Percentiles rank a stretch among this genome's conserved stretches.
These are phyloP conservation scores for Drosophila leontia DNA, from an alignment of 1,140 invertebrate species.

Conservation along the genomic window DNA sequence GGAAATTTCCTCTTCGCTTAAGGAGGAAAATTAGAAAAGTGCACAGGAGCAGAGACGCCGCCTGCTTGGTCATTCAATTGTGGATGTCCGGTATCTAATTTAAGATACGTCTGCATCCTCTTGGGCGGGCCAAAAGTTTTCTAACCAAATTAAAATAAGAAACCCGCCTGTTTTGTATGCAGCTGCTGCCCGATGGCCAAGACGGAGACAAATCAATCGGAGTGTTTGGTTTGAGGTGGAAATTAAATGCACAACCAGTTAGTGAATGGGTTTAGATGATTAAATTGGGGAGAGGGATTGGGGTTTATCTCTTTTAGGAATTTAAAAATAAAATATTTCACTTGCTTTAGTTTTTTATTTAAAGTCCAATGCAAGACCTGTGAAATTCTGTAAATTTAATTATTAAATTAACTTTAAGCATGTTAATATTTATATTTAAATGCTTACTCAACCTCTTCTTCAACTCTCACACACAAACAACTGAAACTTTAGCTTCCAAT, in stretches of 20 bases:
- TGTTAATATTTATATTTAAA: neutral
- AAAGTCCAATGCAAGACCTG: neutral
- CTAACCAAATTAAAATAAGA: conserved; percentile 76
- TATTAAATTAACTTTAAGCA: neutral
- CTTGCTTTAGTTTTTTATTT: neutral
- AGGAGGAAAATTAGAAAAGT: conserved; percentile 69
- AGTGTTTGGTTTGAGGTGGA: conserved; percentile 16
- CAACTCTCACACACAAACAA: neutral
- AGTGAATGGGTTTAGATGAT: conserved; percentile 31
- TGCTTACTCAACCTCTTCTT: no score
- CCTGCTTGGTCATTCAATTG: conserved; percentile 67
- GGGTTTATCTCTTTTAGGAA: neutral
- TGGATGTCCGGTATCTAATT: conserved; percentile 66
- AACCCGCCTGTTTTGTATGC: conserved; percentile 48
- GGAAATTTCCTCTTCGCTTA: conserved; percentile 40
- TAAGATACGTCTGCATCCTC: conserved; percentile 59
- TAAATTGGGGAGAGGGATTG: neutral
- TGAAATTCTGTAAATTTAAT: neutral
- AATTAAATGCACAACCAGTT: conserved; percentile 21
- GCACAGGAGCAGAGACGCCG: conserved; percentile 36
- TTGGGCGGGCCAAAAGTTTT: conserved; percentile 40
- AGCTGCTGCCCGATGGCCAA: conserved; percentile 49
- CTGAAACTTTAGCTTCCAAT: no score
- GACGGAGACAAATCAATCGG: conserved; percentile 48
- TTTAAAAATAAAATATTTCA: neutral